phyloP scores from a whole-genome alignment of 2,797 vertebrate genomes.

The Eulemur rubriventer region DNA sequence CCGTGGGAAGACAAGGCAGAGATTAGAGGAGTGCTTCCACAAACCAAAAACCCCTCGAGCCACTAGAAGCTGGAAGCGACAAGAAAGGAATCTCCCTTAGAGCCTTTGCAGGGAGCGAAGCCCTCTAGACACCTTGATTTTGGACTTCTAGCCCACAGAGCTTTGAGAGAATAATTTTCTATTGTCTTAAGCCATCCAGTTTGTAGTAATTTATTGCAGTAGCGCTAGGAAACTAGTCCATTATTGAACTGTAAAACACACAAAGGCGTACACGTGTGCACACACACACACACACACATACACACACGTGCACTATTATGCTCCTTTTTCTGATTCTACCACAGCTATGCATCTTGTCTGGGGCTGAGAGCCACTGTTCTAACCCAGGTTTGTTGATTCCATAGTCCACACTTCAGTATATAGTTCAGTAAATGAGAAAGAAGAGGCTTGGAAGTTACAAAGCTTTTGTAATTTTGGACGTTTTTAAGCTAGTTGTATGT shows the following conservation, averaged over 20 bases:
- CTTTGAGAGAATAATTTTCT: not conserved
- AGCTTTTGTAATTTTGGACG: not conserved
- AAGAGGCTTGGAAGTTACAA: not conserved
- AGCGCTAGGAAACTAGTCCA: not conserved
- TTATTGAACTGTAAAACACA: not conserved
- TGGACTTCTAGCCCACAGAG: not conserved
- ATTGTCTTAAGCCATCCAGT: not conserved
- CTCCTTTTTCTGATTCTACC: not conserved
- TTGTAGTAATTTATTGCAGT: not conserved
- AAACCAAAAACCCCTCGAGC: rapidly evolving
- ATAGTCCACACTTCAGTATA: not conserved
- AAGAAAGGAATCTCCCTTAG: not conserved
- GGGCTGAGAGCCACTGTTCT: not conserved
- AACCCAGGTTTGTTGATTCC: not conserved
- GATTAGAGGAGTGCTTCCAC: not conserved
- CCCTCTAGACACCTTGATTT: not conserved
- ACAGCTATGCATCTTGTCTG: too few species aligned
- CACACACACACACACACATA: not conserved
- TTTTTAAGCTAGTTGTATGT: not conserved
- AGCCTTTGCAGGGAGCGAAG: rapidly evolving
- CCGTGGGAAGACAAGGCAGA: not conserved
- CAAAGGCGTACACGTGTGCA: too few species aligned
- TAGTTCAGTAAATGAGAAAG: not conserved
- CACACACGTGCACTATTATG: not conserved
- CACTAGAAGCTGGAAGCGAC: not conserved